phyloP scores from a whole-genome alignment of 2,113 vertebrate genomes.

The Stictonetta naevosa region DNA sequence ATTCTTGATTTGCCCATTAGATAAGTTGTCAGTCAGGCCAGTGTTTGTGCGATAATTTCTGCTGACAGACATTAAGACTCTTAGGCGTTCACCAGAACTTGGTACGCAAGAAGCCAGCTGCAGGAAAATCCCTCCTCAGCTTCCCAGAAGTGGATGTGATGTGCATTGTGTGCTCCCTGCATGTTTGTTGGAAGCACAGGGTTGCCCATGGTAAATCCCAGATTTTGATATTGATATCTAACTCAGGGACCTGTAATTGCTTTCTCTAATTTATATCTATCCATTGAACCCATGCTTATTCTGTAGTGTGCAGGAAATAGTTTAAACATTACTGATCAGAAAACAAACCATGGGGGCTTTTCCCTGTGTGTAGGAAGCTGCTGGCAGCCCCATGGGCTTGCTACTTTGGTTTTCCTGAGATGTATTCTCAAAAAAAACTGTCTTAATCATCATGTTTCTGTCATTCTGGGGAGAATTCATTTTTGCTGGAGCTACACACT shows the following conservation, averaged over 20 bases:
- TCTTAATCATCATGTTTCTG: not conserved
- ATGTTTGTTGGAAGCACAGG: not conserved
- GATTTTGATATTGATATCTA: not conserved
- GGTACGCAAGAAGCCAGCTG: not conserved
- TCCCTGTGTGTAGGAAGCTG: not conserved
- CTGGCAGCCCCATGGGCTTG: not conserved
- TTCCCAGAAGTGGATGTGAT: not conserved
- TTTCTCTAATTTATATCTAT: not conserved
- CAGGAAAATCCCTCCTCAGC: not conserved
- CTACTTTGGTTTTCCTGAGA: not conserved
- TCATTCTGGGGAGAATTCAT: not conserved
- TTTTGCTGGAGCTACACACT: not conserved
- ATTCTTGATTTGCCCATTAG: not conserved
- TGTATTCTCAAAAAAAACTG: not conserved
- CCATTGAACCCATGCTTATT: not conserved
- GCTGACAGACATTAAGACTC: not conserved
- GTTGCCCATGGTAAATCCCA: not conserved
- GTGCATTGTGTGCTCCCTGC: accelerated
- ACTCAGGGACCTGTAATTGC: not conserved
- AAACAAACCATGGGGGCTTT: not conserved
- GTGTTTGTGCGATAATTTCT: not conserved
- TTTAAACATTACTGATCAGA: not conserved
- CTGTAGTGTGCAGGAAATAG: not conserved
- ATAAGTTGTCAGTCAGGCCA: not conserved
- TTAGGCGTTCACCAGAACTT: not conserved